These are phyloP conservation scores for Macrocentrus cingulum DNA, from an alignment of 1,140 invertebrate species.

Conservation along the genomic window DNA sequence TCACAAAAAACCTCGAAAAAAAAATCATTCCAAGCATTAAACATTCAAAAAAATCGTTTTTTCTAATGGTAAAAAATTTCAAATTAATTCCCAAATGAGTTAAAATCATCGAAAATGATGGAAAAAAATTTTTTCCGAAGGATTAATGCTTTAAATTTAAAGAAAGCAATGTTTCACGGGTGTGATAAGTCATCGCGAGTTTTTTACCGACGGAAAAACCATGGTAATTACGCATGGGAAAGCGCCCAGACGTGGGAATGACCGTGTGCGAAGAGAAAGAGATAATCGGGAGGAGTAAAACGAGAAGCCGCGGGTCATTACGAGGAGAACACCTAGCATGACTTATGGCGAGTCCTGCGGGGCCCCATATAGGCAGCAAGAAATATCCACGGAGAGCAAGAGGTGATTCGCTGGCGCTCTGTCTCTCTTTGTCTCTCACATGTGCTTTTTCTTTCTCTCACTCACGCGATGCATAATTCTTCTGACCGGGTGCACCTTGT, in stretches of 20 bases:
- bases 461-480: slow-evolving; percentile 43
- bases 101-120: too few relatives aligned
- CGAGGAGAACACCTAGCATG: slow-evolving; percentile 46
- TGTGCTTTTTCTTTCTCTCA: slow-evolving; percentile 1
- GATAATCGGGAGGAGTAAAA: slow-evolving; percentile 38
- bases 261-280: slow-evolving; percentile 9
- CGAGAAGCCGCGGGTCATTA: slow-evolving; percentile 48
- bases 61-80: too few relatives aligned
- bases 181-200: neutral
- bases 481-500: slow-evolving; percentile 12
- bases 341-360: slow-evolving; percentile 39
- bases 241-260: slow-evolving; percentile 28
- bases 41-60: too few relatives aligned
- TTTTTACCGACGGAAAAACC: slow-evolving; percentile 11
- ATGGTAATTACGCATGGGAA: slow-evolving; percentile 27
- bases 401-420: neutral
- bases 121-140: too few relatives aligned
- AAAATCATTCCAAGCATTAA: too few relatives aligned
- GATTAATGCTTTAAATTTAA: too few relatives aligned
- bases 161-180: neutral
- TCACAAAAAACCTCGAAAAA: too few relatives aligned
- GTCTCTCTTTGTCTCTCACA: neutral
- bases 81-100: too few relatives aligned
- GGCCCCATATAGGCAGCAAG: slow-evolving; percentile 22
- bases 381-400: slow-evolving; percentile 15